Evolutionary conservation across 2,888 invertebrate genomes (phyloP), one percentile per base, ranked within the genome.

Genomic region (Agrochola lychnidis): DNA sequence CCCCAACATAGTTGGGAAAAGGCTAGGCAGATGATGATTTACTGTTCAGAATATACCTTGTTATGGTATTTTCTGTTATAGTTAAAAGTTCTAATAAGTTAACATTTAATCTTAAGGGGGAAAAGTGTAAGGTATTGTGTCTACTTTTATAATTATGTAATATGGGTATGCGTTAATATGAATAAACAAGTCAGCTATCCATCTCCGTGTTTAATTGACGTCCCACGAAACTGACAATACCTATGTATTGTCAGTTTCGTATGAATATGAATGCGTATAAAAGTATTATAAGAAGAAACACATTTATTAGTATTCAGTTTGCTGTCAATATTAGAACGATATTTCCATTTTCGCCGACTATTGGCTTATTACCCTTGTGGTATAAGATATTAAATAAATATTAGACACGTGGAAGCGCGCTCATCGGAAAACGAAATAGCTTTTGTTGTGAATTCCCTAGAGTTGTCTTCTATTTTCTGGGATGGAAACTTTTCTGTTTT

Each of bases 381-480:
- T 30, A 70, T 61, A 67, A 25, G 25, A 63, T 73, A 87, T 81
- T 70, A 81, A 84, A 85, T 57, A 57, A 84, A 87, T 57, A 57
- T 84, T 71, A 77, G 40, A 57, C 74, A 73, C 73, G 73, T 82
- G 69, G 53, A 59, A 19, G 25, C 30, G 16, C 25, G 57, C 67
- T 59, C 64, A 75, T 73, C 73, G 63, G 79, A 56, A 67, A 76
- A 75, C 70, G 59, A 66, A 84, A 87, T 87, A 64, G 82, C 75
- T 85, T 82, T 82, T 70, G 85, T 74, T 73, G 70, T 63, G 25
- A 25, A 53, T 16, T 69, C 87, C 68, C 87, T 25, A 4, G 75
- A 30, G 85, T 61, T 19, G 0, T 36, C 48, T 42, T 25, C 57
- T 59, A 73, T 78, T 73, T 78, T 75, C 30, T 56, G 3, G 12